Evolutionary conservation across 2,113 vertebrate species (phyloP).

Genomic region (Ardeotis arabs): DNA sequence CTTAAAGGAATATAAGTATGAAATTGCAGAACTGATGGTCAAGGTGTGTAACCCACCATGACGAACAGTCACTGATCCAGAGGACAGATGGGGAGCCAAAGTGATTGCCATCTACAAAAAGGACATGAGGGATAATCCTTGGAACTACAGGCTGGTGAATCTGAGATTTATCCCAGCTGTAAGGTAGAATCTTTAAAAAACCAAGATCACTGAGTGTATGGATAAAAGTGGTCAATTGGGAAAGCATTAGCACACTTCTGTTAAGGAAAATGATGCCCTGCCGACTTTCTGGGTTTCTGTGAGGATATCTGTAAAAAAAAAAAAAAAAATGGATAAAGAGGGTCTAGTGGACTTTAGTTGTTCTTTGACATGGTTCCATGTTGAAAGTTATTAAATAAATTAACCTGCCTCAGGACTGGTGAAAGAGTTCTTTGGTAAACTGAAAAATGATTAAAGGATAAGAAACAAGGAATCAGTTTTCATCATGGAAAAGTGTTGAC

Average conservation of each 20-base stretch:
- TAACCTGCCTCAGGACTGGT: neutral
- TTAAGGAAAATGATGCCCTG: neutral
- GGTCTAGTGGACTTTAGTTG: neutral
- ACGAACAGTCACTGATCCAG: neutral
- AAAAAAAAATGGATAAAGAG: neutral
- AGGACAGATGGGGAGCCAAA: neutral
- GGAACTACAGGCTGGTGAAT: neutral
- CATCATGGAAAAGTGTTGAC: neutral
- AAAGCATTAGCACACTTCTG: neutral
- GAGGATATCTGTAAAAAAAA: neutral
- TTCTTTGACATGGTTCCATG: neutral
- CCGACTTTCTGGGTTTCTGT: neutral
- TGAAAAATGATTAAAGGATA: neutral
- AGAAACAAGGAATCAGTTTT: neutral
- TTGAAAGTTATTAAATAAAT: neutral
- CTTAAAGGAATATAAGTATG: neutral
- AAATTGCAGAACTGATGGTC: neutral
- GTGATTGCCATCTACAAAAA: neutral
- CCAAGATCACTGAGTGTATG: neutral
- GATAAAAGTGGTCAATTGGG: neutral
- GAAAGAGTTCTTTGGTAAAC: neutral
- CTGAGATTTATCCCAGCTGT: neutral
- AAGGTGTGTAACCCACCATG: neutral
- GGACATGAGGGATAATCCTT: neutral
- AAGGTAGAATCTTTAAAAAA: neutral